A percentile compares a stretch with the other conserved stretches of the same genome.
These are phyloP conservation scores for Erannis defoliaria DNA, from an alignment of 2,888 invertebrate genomes.

Conservation along the genomic window DNA sequence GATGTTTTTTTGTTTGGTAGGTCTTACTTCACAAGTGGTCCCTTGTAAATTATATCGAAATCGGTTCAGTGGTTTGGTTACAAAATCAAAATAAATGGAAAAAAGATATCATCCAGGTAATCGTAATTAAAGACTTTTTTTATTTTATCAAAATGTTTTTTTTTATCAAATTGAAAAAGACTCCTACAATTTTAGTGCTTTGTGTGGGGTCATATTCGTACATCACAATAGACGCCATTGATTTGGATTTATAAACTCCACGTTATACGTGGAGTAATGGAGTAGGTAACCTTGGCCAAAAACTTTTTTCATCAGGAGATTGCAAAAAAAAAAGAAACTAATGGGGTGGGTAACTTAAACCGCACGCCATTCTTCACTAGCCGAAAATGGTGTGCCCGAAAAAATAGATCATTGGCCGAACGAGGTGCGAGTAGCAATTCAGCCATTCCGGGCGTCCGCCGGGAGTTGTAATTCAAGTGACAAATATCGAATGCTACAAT, in stretches of 20 bases:
- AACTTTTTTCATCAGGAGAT: not conserved
- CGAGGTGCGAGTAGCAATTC: constrained; percentile 79
- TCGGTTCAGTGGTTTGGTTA: no score
- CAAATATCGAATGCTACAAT: constrained; percentile 86
- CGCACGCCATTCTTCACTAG: constrained; percentile 22
- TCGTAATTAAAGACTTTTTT: no score
- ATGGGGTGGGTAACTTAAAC: constrained; percentile 14
- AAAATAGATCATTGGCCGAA: constrained; percentile 77
- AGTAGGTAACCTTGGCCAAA: not conserved
- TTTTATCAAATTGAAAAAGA: not conserved
- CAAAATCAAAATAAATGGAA: no score
- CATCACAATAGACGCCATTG: not conserved
- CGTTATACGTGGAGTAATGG: no score
- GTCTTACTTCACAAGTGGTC: no score
- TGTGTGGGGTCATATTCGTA: no score
- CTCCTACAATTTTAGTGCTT: no score
- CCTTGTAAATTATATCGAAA: no score
- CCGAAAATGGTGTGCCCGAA: constrained; percentile 54
- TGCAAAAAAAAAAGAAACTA: constrained; percentile 13
- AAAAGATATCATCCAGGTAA: no score
- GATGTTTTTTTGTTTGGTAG: no score
- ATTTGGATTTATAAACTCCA: not conserved
- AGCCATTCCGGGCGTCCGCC: constrained; percentile 72
- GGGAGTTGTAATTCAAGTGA: constrained; percentile 86
- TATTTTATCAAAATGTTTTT: no score